Conservation (phyloP, 1,140 invertebrate species). For the Eumaeus atala region DNA sequence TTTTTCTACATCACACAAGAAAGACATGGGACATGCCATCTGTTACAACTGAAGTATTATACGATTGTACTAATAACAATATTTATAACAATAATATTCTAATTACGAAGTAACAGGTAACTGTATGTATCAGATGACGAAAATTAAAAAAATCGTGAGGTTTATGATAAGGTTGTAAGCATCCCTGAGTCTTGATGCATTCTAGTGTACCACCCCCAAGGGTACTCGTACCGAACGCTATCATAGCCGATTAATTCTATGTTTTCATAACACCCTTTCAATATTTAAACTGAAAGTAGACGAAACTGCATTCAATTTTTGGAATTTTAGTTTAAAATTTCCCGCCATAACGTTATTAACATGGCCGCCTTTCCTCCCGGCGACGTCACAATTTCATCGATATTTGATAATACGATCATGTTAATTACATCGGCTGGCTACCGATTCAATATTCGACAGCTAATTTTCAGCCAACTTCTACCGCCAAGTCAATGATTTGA, state of each 20-base stretch:
- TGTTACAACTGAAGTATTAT: too few species aligned
- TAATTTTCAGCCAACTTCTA: background rate
- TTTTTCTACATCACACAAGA: too few species aligned
- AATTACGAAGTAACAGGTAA: too few species aligned
- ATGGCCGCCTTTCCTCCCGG: background rate
- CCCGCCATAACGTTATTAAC: background rate
- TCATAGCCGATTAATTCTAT: background rate
- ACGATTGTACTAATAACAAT: too few species aligned
- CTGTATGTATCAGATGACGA: too few species aligned
- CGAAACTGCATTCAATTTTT: background rate
- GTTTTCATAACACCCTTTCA: background rate
- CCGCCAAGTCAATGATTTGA: background rate
- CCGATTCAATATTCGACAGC: background rate
- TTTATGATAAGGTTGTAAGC: too few species aligned
- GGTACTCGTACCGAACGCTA: too few species aligned
- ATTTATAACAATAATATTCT: too few species aligned
- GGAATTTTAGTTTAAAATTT: constrained; percentile 5
- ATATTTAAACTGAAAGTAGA: background rate
- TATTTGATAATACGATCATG: constrained; percentile 3
- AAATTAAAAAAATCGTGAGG: too few species aligned
- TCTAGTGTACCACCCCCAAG: too few species aligned
- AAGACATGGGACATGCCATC: too few species aligned
- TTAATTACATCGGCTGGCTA: background rate
- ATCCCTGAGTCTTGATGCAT: too few species aligned
- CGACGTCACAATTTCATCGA: constrained; percentile 1